Base-by-base conservation (phyloP, 2,888 invertebrate genomes). In the Cryptus viduatorius region DNA sequence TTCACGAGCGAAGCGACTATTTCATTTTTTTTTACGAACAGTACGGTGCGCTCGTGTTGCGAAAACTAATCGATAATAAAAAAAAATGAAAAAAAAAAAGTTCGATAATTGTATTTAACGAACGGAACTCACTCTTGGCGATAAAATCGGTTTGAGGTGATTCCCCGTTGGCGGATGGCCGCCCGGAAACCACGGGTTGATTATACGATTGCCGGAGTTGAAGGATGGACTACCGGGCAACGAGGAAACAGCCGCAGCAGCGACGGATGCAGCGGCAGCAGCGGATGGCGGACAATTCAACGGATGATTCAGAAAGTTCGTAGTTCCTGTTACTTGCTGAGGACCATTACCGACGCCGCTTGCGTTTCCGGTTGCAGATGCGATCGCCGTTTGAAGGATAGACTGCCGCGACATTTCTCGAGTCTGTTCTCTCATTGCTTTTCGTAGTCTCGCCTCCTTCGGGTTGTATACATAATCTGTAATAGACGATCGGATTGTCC, bases 381-480 rank as follows among this genome's bases (percentile, higher is more conserved):
- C 87, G 75, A 92, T 90, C 86, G 92, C 90, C 79, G 87, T 91
- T 82, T 92, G 92, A 61, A 93, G 87, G 82, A 93, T 91, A 85
- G 92, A 92, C 82, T 93, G 92, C 78, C 93, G 90, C 73, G 93
- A 93, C 77, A 92, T 87, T 87, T 93, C 92, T 46, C 93, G 91
- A 72, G 89, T 92, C 83, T 93, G 93, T 89, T 95, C 95, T 87
- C 95, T 94, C 94, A 95, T 94, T 71, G 95, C 95, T 91, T 95
- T 96, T 82, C 95, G 94, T 90, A 95, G 93, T 83, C 95, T 94
- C 65, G 95, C 95, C 92, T 95, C 95, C 89, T 95, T 95, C 59
- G 96, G 95, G 91, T 95, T 96, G 94, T 95, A 96, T 82, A 95
- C 95, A 92, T 96, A 96, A 93, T 95, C 95, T 95, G 94, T 12